Evolutionary conservation across 2,888 invertebrate genomes (phyloP).

Genomic region (Spodoptera picta): DNA sequence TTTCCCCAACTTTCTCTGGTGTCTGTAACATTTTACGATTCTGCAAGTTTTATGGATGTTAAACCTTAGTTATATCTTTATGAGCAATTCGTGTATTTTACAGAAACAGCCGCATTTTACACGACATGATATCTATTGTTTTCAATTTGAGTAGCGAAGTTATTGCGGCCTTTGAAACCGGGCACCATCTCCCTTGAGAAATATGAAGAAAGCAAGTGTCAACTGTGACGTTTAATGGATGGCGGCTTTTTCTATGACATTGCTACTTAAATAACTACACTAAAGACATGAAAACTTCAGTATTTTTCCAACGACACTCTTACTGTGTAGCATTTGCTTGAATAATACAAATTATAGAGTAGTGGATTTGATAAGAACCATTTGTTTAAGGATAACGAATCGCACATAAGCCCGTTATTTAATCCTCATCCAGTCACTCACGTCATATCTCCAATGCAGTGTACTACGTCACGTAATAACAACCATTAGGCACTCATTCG

Average conservation of each 20-base stretch:
- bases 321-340: too few relatives aligned
- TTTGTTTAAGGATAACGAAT: neutral
- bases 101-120: slow-evolving; percentile 1
- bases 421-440: slow-evolving; percentile 3
- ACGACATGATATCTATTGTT: slow-evolving; percentile 28
- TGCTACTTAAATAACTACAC: too few relatives aligned
- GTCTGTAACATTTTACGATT: neutral
- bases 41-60: neutral
- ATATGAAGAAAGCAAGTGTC: slow-evolving; percentile 31
- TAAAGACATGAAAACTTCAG: too few relatives aligned
- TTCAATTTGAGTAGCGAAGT: slow-evolving; percentile 23
- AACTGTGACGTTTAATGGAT: slow-evolving; percentile 15
- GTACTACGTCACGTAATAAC: slow-evolving; percentile 3
- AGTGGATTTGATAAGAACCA: too few relatives aligned
- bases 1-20: neutral
- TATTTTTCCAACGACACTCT: too few relatives aligned
- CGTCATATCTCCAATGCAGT: slow-evolving; percentile 1
- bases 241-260: slow-evolving; percentile 4
- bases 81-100: slow-evolving; percentile 2
- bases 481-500: slow-evolving; percentile 15
- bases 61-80: neutral
- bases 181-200: slow-evolving; percentile 34
- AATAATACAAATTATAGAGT: too few relatives aligned
- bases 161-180: slow-evolving; percentile 22
- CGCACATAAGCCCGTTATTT: slow-evolving; percentile 10